Conservation (phyloP, 92 coral and sea anemone species). For the Phenganax stokvisi region DNA sequence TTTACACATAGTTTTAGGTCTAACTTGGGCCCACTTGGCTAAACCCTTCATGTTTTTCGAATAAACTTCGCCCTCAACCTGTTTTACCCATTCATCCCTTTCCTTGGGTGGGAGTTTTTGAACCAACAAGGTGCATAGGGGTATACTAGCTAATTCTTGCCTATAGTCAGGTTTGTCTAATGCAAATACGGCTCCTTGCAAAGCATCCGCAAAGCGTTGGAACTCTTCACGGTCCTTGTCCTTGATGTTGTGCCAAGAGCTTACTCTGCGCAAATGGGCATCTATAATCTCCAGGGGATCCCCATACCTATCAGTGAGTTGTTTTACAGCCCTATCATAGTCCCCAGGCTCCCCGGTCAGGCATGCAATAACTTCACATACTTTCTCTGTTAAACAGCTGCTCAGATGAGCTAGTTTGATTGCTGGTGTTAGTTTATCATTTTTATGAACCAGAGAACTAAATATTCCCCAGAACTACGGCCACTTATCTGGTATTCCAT, state of each 20-base stretch:
- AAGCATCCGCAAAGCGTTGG: constrained; percentile 47
- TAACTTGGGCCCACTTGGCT: constrained; percentile 44
- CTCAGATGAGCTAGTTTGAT: constrained; percentile 41
- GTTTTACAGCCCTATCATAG: constrained; percentile 38
- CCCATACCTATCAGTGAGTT: constrained; percentile 46
- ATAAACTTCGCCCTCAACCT: constrained; percentile 28
- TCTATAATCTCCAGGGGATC: constrained; percentile 51
- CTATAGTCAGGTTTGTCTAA: constrained; percentile 39
- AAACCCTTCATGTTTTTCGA: constrained; percentile 33
- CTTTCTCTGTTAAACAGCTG: constrained; percentile 13
- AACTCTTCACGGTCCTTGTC: constrained; percentile 27
- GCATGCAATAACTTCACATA: constrained; percentile 40
- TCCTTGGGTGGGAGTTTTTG: constrained; percentile 34
- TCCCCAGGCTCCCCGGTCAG: constrained; percentile 47
- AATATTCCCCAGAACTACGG: constrained; percentile 35
- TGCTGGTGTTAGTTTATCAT: constrained; percentile 21
- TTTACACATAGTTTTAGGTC: constrained; percentile 33
- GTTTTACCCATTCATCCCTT: constrained; percentile 47
- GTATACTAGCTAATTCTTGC: constrained; percentile 34
- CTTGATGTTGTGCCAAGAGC: too few relatives aligned
- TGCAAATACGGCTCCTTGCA: constrained; percentile 56
- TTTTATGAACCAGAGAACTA: constrained; percentile 40
- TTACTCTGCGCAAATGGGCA: background rate
- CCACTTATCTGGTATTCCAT: constrained; percentile 24
- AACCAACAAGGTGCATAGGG: constrained; percentile 35